Conservation (phyloP, 2,113 vertebrate species). For the Alethe castanea region DNA sequence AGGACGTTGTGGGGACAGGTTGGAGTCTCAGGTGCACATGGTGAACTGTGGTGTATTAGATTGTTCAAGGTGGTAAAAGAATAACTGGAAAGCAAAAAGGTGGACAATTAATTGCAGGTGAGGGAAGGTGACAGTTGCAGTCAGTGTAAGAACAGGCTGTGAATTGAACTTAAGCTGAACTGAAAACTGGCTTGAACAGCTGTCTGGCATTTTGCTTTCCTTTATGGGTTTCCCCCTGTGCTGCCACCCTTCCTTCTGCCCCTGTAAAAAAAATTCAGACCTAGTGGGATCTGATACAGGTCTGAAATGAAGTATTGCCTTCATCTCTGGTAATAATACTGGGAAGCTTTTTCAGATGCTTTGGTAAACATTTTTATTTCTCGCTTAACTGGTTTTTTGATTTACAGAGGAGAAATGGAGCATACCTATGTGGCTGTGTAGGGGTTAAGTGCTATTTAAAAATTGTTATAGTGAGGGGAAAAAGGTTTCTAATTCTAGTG, state of each 20-base stretch:
- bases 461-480: not conserved
- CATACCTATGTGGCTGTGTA: not conserved
- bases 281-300: not conserved
- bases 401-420: not conserved
- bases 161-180: not conserved
- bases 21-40: rapidly evolving
- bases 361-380: not conserved
- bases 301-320: not conserved
- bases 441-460: conserved; percentile 34
- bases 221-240: not conserved
- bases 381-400: not conserved
- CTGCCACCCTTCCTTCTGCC: rapidly evolving
- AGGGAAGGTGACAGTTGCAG: not conserved
- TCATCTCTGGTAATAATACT: not conserved
- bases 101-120: not conserved
- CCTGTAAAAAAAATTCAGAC: not conserved
- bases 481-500: conserved; percentile 7
- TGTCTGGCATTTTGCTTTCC: not conserved
- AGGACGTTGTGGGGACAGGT: not conserved
- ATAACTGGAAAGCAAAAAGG: not conserved
- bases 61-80: not conserved
- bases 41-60: not conserved
- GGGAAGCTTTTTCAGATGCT: not conserved
- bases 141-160: not conserved
- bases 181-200: not conserved